phyloP scores from a whole-genome alignment of 2,888 invertebrate species.

The Eupithecia inturbata region DNA sequence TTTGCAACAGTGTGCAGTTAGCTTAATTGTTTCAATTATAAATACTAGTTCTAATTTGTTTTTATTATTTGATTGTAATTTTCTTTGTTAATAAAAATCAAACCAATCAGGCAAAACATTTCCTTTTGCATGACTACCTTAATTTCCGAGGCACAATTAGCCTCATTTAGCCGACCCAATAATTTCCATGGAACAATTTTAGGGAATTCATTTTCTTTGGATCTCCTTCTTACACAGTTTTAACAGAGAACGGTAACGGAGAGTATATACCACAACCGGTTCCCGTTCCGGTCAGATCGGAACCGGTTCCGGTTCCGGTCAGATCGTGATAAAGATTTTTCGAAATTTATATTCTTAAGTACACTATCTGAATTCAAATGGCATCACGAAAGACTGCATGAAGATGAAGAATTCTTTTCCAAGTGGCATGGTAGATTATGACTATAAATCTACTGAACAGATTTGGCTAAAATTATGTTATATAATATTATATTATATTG shows the following conservation, averaged over 20 bases:
- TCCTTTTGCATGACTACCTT: conserved; percentile 10
- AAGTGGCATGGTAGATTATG: no score
- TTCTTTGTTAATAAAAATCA: no score
- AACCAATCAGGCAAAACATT: neutral
- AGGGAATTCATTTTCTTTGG: neutral
- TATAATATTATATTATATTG: no score
- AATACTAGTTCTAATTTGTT: no score
- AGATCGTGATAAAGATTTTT: no score
- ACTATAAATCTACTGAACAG: neutral
- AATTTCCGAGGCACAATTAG: conserved; percentile 22
- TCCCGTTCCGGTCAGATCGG: neutral
- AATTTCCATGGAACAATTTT: conserved; percentile 20
- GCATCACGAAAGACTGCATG: neutral
- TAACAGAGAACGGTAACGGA: neutral
- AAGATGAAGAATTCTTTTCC: no score
- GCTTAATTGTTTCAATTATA: no score
- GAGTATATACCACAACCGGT: no score
- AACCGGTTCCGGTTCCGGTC: no score
- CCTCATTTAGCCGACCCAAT: conserved; percentile 25
- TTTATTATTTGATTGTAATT: no score
- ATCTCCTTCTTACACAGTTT: neutral
- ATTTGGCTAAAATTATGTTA: neutral
- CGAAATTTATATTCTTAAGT: neutral
- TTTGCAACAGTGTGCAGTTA: no score
- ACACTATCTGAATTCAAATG: neutral